Evolutionary conservation across 1,140 invertebrate species (phyloP), one percentile per base, ranked within the genome.

Genomic region (Drosophila burlai): DNA sequence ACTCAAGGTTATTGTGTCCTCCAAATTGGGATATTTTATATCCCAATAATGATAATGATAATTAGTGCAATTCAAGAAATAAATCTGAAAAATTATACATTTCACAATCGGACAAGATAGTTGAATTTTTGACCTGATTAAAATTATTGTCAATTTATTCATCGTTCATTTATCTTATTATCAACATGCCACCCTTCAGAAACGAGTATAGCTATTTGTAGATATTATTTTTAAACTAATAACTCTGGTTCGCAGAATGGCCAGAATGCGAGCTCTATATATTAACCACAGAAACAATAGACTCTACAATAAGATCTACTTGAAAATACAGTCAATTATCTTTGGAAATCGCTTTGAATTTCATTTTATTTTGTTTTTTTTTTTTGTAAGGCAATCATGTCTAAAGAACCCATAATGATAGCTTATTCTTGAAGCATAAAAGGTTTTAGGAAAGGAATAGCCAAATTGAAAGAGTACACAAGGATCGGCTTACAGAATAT

Each of bases 1-100:
- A 76, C 67, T 85, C 60, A 60, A 60, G n/a, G 40, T 31, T 31
- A 24, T 21, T 24, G 36, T 55, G 54, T 24, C 54, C 54, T 38
- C 21, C 21, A 9, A 21, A 55, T 38, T 5, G 52, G 52, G 13
- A 21, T 36, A 21, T 21, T 24, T 24, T 24, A 24, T 2, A 24
- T 21, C 21, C 21, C 21, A 21, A 21, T 24, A 24, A 2, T 2
- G 0, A 21, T 2, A 7, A 21, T 55, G 18, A 24, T 15, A 9
- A 15, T 34, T 18, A 3, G 31, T 54, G 52, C 18, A 54, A 15
- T 16, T 36, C 7, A 47, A 61, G 10, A 24, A 31, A 31, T 7
- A 16, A 36, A 18, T 21, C 13, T 10, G 8, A 13, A 21, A 54
- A 24, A 16, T 24, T 24, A 24, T 13, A 24, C 1, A 15, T 21